phyloP scores from a whole-genome alignment of 2,113 vertebrate genomes.

The Kryptolebias marmoratus region DNA sequence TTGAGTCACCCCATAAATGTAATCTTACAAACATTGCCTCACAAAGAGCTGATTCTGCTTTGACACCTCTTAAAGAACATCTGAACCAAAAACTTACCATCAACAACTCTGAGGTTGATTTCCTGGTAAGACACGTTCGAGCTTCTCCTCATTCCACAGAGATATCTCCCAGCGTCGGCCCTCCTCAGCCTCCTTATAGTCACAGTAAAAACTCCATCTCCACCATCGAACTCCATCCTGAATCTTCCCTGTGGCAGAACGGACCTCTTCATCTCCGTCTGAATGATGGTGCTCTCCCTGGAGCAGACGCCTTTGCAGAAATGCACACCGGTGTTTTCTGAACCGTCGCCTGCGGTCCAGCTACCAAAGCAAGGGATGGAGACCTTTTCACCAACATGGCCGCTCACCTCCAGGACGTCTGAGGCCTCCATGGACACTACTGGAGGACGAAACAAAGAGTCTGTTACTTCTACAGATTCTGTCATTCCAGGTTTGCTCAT shows the following conservation, averaged over 20 bases:
- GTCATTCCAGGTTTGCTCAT: too few species aligned
- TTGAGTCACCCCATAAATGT: too few species aligned
- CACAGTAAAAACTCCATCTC: conserved; percentile 48
- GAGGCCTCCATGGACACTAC: conserved; percentile 14
- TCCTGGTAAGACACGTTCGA: conserved; percentile 30
- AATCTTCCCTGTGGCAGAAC: conserved; percentile 36
- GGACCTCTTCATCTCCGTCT: background rate
- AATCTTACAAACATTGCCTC: background rate
- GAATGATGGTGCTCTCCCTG: conserved; percentile 21
- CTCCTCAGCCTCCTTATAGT: conserved; percentile 60
- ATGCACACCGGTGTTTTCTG: conserved; percentile 30
- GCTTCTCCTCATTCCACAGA: conserved; percentile 38
- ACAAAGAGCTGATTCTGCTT: background rate
- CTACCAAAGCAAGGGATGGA: conserved; percentile 53
- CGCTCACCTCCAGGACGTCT: conserved; percentile 23
- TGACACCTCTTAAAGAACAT: background rate
- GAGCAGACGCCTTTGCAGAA: conserved; percentile 65
- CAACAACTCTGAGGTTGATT: conserved; percentile 49
- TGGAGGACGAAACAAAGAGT: conserved; percentile 3
- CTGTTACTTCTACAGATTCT: too few species aligned
- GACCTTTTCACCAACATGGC: conserved; percentile 49
- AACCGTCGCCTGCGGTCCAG: conserved; percentile 25
- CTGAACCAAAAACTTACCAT: conserved; percentile 33
- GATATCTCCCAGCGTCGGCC: conserved; percentile 55
- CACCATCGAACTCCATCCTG: conserved; percentile 37